Evolutionary conservation across 2,888 invertebrate species (phyloP), one percentile per base, ranked within the genome.

Genomic region (Amphipoea lucens): DNA sequence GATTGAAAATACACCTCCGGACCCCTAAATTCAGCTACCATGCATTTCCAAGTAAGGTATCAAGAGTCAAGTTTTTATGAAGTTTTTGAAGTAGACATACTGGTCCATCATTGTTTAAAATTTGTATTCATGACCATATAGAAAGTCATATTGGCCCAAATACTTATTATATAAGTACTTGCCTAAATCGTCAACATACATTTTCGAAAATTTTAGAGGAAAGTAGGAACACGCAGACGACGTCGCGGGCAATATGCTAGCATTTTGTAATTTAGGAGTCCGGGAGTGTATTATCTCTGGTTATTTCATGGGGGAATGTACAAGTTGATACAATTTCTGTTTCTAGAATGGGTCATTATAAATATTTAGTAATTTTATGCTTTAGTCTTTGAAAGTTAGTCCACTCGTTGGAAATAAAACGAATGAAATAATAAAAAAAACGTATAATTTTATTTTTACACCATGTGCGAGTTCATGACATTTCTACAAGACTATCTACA

Each of bases 321-420:
- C 86, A 89, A 83, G 69, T 72, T 87, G 51, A 74, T 78, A 67
- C 70, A 81, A 93, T 93, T 93, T 93, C 89, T 86, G 89, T 90
- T 90, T 85, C 71, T 92, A 92, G 90, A 91, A 90, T 90, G 90
- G 90, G 88, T 89, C 90, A 88, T 88, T 91, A 91, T 90, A 92
- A 76, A 76, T 81, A 71, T 79, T 91, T 92, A 89, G 91, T 87
- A 88, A 85, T 87, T 87, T 90, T 88, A 91, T 91, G 87, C 78
- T 86, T 89, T 91, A 91, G 90, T 90, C 90, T 85, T 87, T 82
- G 84, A 65, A 79, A 92, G 90, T 91, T 93, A 91, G 89, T 91
- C 83, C 75, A 74, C 72, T 89, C 91, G 93, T 94, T 94, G 92
- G 91, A 94, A 95, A 94, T 94, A 94, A 95, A 95, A 94, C 78